Evolutionary conservation across 1,140 invertebrate genomes (phyloP).

Genomic region (Papilio glaucus): DNA sequence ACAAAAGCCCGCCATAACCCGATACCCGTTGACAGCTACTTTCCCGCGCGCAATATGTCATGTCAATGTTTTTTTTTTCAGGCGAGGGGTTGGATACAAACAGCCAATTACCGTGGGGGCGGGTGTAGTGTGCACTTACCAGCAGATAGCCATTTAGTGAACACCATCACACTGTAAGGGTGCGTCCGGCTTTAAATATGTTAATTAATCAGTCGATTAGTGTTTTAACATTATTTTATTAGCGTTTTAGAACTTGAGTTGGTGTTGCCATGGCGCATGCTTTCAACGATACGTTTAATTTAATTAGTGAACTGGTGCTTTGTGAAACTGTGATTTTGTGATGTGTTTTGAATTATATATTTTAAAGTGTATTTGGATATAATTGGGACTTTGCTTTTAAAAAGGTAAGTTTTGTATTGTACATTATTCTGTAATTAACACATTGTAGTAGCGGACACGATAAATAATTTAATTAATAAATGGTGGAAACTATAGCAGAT

Average conservation of each 20-base stretch:
- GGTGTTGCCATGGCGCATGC: conserved; percentile 69
- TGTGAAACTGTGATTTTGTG: conserved; percentile 74
- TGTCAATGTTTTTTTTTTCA: conserved; percentile 70
- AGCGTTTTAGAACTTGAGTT: conserved; percentile 46
- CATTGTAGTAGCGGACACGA: background rate
- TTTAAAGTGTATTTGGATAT: conserved; percentile 59
- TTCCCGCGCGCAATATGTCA: conserved; percentile 81
- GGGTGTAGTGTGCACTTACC: conserved; percentile 64
- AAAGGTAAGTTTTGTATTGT: conserved; percentile 52
- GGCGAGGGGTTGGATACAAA: conserved; percentile 78
- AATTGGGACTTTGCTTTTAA: conserved; percentile 52
- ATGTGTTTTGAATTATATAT: conserved; percentile 63
- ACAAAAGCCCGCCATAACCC: conserved; percentile 71
- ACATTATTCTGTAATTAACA: background rate
- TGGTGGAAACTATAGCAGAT: conserved; percentile 28
- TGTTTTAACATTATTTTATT: conserved; percentile 41
- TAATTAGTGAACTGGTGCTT: conserved; percentile 74
- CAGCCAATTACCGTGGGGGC: conserved; percentile 79
- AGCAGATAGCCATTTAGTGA: conserved; percentile 77
- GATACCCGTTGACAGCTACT: conserved; percentile 74
- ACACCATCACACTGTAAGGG: conserved; percentile 65
- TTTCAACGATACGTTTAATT: conserved; percentile 69
- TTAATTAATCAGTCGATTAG: conserved; percentile 38
- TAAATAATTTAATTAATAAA: conserved; percentile 49
- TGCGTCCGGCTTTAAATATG: conserved; percentile 56